Evolutionary conservation across 2,113 vertebrate species (phyloP).

Genomic region (Scopus umbretta): DNA sequence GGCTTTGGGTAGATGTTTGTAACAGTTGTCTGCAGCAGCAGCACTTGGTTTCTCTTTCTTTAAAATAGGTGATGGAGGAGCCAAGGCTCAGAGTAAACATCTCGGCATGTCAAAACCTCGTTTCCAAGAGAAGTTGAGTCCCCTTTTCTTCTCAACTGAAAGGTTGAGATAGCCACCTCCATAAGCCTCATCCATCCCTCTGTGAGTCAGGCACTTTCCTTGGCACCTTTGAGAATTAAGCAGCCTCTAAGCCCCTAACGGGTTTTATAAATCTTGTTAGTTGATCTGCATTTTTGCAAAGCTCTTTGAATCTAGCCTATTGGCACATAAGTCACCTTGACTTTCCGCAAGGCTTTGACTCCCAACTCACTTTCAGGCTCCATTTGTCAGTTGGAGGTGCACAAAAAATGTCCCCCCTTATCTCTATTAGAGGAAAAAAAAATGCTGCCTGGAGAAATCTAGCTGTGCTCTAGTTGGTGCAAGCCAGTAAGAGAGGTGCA

Average conservation of each 20-base stretch:
- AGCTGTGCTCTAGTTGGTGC: background rate
- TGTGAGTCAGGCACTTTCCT: background rate
- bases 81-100: background rate
- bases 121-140: slow-evolving; percentile 12
- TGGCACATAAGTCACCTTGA: slow-evolving; percentile 55
- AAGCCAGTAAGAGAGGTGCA: background rate
- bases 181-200: background rate
- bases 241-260: slow-evolving; percentile 28
- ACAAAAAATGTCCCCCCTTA: background rate
- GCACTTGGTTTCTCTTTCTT: slow-evolving; percentile 16
- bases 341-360: slow-evolving; percentile 27
- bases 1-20: background rate
- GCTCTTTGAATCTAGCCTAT: slow-evolving; percentile 41
- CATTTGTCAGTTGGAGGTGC: slow-evolving; percentile 54
- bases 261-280: slow-evolving; percentile 66
- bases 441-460: slow-evolving; percentile 34
- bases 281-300: slow-evolving; percentile 66
- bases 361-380: slow-evolving; percentile 55
- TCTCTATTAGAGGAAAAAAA: slow-evolving; percentile 7
- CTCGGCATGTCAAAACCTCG: background rate
- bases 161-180: slow-evolving; percentile 10
- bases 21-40: slow-evolving; percentile 5
- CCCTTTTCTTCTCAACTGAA: background rate
- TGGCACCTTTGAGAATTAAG: slow-evolving; percentile 55
- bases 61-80: slow-evolving; percentile 8